Evolutionary conservation across 2,797 vertebrate species (phyloP).

Genomic region (Pangasius djambal): DNA sequence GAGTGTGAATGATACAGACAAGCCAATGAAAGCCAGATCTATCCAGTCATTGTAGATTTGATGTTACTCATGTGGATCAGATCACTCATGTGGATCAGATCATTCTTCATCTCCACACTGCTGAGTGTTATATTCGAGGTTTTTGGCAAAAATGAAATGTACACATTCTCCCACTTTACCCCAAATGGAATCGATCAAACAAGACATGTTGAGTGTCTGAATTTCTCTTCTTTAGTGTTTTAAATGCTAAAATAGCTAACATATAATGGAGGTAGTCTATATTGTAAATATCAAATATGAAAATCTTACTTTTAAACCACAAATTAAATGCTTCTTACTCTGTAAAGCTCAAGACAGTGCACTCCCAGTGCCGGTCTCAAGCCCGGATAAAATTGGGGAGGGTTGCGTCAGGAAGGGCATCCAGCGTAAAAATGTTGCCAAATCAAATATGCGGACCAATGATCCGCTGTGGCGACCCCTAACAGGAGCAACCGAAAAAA

Average conservation of each 20-base stretch:
- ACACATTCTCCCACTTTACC: not conserved
- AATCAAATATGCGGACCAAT: too few species aligned
- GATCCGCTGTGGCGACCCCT: too few species aligned
- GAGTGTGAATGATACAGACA: not conserved
- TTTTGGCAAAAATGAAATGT: conserved; percentile 4
- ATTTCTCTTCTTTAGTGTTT: not conserved
- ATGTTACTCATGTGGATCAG: not conserved
- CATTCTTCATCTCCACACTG: not conserved
- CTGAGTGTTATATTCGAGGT: not conserved
- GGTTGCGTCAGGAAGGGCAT: too few species aligned
- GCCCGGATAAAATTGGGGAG: too few species aligned
- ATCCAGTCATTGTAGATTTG: conserved; percentile 3
- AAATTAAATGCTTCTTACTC: not conserved
- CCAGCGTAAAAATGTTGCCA: too few species aligned
- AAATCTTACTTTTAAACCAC: not conserved
- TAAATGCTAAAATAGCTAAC: not conserved
- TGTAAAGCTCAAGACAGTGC: too few species aligned
- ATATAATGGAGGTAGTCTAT: not conserved
- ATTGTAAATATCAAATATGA: not conserved
- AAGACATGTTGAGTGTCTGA: not conserved
- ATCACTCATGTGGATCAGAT: not conserved
- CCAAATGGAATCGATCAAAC: not conserved
- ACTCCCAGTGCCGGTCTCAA: too few species aligned
- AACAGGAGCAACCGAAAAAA: too few species aligned
- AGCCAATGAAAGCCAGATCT: not conserved